These are phyloP conservation scores for Trachelus tabidus DNA, from an alignment of 2,888 invertebrate genomes.

Conservation along the genomic window DNA sequence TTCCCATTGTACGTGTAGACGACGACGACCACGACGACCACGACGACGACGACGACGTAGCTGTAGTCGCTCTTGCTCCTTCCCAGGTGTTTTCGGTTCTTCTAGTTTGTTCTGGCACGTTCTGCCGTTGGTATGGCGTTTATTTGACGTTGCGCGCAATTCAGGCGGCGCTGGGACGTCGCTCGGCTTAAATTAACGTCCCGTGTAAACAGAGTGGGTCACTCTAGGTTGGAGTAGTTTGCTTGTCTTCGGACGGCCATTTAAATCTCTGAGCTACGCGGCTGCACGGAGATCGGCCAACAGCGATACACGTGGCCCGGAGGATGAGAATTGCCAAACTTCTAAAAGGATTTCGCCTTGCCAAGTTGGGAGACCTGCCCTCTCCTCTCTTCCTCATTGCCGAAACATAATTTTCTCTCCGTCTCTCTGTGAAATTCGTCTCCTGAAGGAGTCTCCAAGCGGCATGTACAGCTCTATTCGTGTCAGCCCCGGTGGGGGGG, in stretches of 20 bases:
- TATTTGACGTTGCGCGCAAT: no score
- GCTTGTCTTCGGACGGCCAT: conserved; percentile 37
- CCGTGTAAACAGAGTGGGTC: conserved; percentile 33
- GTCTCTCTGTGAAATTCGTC: no score
- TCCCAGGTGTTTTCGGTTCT: no score
- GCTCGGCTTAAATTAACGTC: conserved; percentile 34
- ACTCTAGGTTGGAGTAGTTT: conserved; percentile 28
- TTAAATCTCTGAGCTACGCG: conserved; percentile 37
- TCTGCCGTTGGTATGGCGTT: no score
- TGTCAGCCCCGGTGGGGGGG: no score
- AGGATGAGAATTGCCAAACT: conserved; percentile 24
- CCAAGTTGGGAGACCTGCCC: conserved; percentile 31
- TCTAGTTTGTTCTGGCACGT: no score
- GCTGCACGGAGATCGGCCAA: neutral
- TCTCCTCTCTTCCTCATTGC: conserved; percentile 13
- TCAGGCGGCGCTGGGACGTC: neutral
- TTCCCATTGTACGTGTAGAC: no score
- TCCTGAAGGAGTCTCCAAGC: no score
- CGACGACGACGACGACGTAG: no score
- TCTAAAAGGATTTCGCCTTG: conserved; percentile 42
- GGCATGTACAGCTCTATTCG: no score
- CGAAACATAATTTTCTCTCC: conserved; percentile 1
- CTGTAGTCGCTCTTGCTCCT: no score
- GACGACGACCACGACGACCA: no score
- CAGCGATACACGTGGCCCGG: neutral